These are phyloP conservation scores for Pseudomyrmex cubaensis DNA, from an alignment of 1,140 invertebrate genomes.

Conservation along the genomic window DNA sequence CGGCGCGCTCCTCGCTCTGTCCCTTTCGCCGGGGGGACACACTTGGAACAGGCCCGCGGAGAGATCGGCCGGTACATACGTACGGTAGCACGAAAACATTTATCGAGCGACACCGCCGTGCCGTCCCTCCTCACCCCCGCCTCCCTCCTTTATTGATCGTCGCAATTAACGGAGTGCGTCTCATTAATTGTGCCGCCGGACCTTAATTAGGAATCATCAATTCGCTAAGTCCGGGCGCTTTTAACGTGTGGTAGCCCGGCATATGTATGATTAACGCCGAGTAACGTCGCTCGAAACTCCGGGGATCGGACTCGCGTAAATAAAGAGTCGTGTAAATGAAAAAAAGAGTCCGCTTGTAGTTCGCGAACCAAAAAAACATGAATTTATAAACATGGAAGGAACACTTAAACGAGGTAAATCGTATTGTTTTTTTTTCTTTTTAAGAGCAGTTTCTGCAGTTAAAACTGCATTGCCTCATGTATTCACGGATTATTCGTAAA, in stretches of 20 bases:
- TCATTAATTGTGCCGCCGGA: conserved; percentile 81
- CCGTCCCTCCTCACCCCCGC: conserved; percentile 15
- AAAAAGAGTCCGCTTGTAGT: conserved; percentile 50
- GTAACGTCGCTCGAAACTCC: conserved; percentile 45
- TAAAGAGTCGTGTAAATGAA: conserved; percentile 70
- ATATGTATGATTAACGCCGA: conserved; percentile 76
- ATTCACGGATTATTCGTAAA: too few relatives aligned
- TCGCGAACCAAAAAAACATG: neutral
- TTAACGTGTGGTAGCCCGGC: conserved; percentile 57
- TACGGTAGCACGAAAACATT: conserved; percentile 83
- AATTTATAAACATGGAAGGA: conserved; percentile 3
- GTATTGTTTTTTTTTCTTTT: too few relatives aligned
- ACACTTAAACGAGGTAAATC: neutral
- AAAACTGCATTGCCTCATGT: neutral
- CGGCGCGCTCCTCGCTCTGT: conserved; percentile 42
- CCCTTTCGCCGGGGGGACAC: conserved; percentile 1
- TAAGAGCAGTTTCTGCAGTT: neutral
- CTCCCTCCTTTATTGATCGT: conserved; percentile 79
- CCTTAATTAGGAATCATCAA: conserved; percentile 84
- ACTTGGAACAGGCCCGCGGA: conserved; percentile 25
- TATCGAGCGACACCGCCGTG: conserved; percentile 77
- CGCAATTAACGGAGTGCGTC: conserved; percentile 82
- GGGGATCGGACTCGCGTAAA: neutral
- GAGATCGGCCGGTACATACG: conserved; percentile 45
- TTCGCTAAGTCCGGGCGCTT: conserved; percentile 69